Evolutionary conservation across 2,797 vertebrate species (phyloP), one percentile per base, ranked within the genome.

Genomic region (Epinephelus coioides): DNA sequence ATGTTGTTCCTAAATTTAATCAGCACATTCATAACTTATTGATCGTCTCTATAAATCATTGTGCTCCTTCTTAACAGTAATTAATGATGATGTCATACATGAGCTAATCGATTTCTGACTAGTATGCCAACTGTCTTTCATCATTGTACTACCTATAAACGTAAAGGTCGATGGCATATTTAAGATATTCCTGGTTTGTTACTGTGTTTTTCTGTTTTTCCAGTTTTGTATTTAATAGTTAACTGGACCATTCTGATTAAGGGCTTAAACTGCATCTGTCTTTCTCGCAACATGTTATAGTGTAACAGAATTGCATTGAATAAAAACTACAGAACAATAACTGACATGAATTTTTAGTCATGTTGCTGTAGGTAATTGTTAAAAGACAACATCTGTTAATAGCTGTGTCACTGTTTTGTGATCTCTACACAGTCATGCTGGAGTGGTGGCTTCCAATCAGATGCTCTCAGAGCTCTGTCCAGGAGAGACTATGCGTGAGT

Each of bases 401-500:
- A 14, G 34, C 1, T 44, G 21, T 63, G 4, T 67, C 17, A 57
- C 49, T 25, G 1, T 47, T 7, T 15, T 74, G 23, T 77, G 27
- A 51, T 85, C 70, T 15, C 23, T 86, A 88, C 73, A 0, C 49
- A 99, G 98, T 95, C 95, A 0, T 95, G 95, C 54, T 97, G 97
- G 97, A 97, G 95, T 80, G 95, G 95, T 18, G 95, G 95, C 23
- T 89, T 97, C 90, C 96, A 96, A 82, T 94, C 95, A 40, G 95
- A 97, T 43, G 88, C 94, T 17, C 94, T 97, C 81, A 94, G 95
- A 94, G 88, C 89, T 61, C 88, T 96, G 74, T 94, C 94, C 89
- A 96, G 95, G 76, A 95, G 98, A 68, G 91, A 94, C 78, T 99
- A 99, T 90, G 97, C 95, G 98, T 99, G 85, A 98, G 98, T 98